Conservation (phyloP, 1,140 invertebrate genomes). For the Drosophila grimshawi region DNA sequence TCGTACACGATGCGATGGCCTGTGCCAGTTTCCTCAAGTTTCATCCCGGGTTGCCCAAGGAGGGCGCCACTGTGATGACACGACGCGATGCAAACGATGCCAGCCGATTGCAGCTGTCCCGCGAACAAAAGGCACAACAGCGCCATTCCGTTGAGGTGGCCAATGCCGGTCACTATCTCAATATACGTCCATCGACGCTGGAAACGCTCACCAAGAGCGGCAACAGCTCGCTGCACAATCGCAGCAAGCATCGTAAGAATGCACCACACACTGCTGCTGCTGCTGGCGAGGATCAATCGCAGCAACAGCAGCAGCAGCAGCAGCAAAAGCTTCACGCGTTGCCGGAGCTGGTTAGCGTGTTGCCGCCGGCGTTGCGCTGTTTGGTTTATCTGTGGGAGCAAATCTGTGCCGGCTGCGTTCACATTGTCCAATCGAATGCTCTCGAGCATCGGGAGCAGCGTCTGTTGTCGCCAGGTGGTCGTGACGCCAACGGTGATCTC, state of each 20-base stretch:
- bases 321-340: constrained; percentile 72
- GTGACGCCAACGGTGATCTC: constrained; percentile 31
- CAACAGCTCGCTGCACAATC: constrained; percentile 80
- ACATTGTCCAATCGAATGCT: constrained; percentile 85
- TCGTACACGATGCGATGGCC: constrained; percentile 98
- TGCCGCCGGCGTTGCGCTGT: constrained; percentile 94
- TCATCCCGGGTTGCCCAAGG: constrained; percentile 93
- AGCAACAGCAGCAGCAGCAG: constrained; percentile 20
- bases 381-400: constrained; percentile 95
- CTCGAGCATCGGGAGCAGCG: constrained; percentile 73
- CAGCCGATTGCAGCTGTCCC: constrained; percentile 63
- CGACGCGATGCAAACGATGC: constrained; percentile 83
- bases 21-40: constrained; percentile 98
- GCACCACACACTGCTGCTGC: neutral
- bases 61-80: constrained; percentile 91
- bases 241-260: constrained; percentile 80
- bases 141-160: constrained; percentile 94
- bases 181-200: constrained; percentile 91
- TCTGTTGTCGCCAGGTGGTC: constrained; percentile 52
- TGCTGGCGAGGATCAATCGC: constrained; percentile 16
- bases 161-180: constrained; percentile 90
- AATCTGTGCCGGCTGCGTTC: constrained; percentile 89
- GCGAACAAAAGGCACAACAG: constrained; percentile 88
- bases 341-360: constrained; percentile 85
- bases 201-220: constrained; percentile 91